A percentile compares a stretch with the other conserved stretches of the same genome.
Conservation (phyloP, 2,113 vertebrate species). For the Camelus dromedarius region DNA sequence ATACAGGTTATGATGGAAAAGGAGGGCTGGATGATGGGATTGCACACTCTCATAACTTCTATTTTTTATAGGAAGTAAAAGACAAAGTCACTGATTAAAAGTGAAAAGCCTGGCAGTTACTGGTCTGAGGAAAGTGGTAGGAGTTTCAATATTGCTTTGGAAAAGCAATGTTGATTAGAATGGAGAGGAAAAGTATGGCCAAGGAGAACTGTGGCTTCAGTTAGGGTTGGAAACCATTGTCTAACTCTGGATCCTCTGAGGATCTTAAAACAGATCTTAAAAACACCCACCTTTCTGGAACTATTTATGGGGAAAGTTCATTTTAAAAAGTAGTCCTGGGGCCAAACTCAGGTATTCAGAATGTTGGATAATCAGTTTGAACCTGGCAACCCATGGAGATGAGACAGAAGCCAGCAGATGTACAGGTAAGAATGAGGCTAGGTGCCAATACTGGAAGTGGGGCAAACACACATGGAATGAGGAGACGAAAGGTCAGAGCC, state of each 20-base stretch:
- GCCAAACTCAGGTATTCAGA: neutral
- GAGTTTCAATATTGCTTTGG: neutral
- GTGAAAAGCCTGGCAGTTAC: neutral
- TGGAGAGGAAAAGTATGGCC: neutral
- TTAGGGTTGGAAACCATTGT: neutral
- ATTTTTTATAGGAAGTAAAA: neutral
- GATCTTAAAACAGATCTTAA: neutral
- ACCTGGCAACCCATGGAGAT: neutral
- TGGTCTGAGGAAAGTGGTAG: neutral
- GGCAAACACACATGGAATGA: constrained; percentile 35
- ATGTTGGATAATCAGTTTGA: constrained; percentile 39
- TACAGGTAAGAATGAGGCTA: neutral
- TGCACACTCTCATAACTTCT: neutral
- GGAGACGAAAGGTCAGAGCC: neutral
- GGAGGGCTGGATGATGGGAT: fast-evolving
- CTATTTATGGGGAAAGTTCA: neutral
- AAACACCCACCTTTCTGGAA: neutral
- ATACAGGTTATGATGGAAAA: no score
- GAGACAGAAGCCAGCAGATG: neutral
- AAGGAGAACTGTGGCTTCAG: neutral
- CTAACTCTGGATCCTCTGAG: neutral
- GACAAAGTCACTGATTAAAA: constrained; percentile 18
- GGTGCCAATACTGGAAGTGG: neutral
- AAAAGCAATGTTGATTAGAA: neutral
- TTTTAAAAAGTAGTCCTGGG: neutral